These are phyloP conservation scores for Mormyrus hasselquistii DNA, from an alignment of 2,797 vertebrate species.

Conservation along the genomic window DNA sequence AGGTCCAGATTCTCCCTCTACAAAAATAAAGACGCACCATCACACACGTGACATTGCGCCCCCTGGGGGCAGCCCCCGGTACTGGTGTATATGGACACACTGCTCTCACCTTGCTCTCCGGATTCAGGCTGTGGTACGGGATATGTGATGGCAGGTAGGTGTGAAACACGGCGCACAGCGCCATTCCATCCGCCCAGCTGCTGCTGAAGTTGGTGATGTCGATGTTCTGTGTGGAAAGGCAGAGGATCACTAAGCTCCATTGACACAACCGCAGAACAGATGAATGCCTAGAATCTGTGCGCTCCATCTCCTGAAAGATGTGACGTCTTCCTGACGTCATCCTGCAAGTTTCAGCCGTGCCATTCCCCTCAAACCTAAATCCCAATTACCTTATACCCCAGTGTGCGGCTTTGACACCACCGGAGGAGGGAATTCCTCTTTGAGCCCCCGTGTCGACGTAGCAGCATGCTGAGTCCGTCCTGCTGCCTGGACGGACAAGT, in stretches of 20 bases:
- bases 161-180: conserved; percentile 75
- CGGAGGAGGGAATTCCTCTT: conserved; percentile 72
- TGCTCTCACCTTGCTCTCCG: conserved; percentile 59
- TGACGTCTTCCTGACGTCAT: background rate
- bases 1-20: conserved; percentile 69
- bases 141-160: conserved; percentile 72
- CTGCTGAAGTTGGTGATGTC: conserved; percentile 81
- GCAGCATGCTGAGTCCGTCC: conserved; percentile 64
- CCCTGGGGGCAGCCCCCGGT: background rate
- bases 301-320: background rate
- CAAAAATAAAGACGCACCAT: conserved; percentile 15
- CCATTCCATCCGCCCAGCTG: conserved; percentile 74
- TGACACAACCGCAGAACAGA: background rate
- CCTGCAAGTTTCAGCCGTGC: background rate
- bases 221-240: conserved; percentile 57
- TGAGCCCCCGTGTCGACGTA: conserved; percentile 71
- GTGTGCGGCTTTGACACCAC: conserved; percentile 71
- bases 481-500: conserved; percentile 48
- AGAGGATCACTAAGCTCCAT: background rate
- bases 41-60: background rate
- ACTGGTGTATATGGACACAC: background rate
- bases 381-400: conserved; percentile 64
- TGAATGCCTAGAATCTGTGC: background rate
- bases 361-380: background rate
- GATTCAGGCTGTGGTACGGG: conserved; percentile 60